Conservation (phyloP, 2,888 invertebrate genomes). For the Rotaria sp. region DNA sequence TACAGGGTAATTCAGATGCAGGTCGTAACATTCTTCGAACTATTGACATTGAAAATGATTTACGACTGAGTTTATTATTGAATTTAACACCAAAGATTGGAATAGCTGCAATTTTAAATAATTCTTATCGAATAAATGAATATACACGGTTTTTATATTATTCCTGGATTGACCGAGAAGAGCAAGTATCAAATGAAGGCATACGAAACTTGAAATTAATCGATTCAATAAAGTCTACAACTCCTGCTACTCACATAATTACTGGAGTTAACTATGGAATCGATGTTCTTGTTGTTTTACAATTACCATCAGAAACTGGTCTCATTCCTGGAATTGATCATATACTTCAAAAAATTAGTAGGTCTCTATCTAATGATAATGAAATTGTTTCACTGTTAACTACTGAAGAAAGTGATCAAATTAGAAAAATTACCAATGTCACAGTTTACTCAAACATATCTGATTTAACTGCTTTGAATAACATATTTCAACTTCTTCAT, state of each 20-base stretch:
- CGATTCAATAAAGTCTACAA: neutral
- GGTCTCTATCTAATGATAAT: neutral
- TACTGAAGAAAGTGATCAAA: neutral
- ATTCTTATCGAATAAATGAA: neutral
- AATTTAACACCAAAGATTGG: neutral
- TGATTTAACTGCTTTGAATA: neutral
- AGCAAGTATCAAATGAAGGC: neutral
- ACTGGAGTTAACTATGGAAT: neutral
- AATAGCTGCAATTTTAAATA: neutral
- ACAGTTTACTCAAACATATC: neutral
- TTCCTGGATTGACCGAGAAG: neutral
- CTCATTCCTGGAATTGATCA: neutral
- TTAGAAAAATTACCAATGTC: neutral
- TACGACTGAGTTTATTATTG: neutral
- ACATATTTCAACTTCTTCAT: too few species aligned
- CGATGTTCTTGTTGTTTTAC: neutral
- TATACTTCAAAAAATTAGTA: neutral
- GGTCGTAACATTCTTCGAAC: neutral
- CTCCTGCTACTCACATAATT: neutral
- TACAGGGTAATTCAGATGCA: neutral
- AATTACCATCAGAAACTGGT: neutral
- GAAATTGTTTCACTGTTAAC: neutral
- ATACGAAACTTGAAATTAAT: too few species aligned
- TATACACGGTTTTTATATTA: neutral
- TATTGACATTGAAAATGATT: neutral